phyloP scores from a whole-genome alignment of 2,888 invertebrate species.

The Escarpia spicata region DNA sequence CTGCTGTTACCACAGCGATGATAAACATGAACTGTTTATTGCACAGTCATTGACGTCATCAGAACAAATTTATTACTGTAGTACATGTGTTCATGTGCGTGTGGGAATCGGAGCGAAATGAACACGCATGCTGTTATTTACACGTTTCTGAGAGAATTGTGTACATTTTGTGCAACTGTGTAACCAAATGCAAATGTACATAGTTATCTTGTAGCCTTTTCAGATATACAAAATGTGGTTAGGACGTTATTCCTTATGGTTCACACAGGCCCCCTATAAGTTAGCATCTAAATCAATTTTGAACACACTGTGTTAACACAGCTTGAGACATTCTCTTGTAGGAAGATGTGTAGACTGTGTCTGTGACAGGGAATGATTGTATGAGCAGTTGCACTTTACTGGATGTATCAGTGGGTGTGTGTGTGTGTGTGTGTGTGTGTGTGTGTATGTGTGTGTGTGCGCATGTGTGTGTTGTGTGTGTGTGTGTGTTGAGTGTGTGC shows the following conservation, averaged over 20 bases:
- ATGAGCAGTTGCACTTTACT: too few species aligned
- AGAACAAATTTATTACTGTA: neutral
- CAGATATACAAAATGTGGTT: neutral
- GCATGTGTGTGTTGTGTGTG: too few species aligned
- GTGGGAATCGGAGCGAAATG: neutral
- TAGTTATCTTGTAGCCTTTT: neutral
- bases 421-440: too few species aligned
- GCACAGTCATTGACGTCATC: neutral
- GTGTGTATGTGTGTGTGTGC: too few species aligned
- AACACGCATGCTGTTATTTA: neutral
- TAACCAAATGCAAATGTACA: neutral
- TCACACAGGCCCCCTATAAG: neutral
- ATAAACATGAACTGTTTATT: neutral
- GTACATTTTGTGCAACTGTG: neutral
- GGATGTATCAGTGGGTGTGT: too few species aligned
- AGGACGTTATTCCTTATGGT: neutral
- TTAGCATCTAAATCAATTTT: neutral
- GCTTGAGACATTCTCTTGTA: neutral
- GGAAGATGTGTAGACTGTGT: too few species aligned
- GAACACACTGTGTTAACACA: neutral
- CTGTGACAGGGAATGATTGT: too few species aligned
- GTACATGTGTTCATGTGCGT: neutral
- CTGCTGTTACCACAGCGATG: neutral
- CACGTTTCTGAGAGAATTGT: neutral
- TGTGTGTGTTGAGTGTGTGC: too few species aligned